These are phyloP conservation scores for Tamias sibiricus DNA, from an alignment of 2,113 vertebrate species.

Conservation along the genomic window DNA sequence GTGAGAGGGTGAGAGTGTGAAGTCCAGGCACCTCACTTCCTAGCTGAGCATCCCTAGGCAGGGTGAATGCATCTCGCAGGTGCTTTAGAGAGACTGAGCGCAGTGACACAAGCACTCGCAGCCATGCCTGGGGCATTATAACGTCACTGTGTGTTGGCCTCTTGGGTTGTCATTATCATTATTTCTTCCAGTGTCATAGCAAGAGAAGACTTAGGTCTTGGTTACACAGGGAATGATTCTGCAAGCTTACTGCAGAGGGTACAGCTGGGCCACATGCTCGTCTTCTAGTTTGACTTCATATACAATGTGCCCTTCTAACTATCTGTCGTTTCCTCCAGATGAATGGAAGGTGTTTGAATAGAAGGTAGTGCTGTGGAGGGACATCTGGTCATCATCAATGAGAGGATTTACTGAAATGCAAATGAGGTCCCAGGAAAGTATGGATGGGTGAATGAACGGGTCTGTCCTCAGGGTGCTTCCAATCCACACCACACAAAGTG, in stretches of 20 bases:
- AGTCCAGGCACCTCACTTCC: neutral
- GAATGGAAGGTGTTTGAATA: too few relatives aligned
- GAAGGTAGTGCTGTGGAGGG: neutral
- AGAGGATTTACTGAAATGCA: neutral
- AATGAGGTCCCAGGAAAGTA: neutral
- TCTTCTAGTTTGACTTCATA: neutral
- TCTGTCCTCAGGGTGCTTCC: neutral
- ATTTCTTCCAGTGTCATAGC: neutral
- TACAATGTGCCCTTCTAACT: rapidly evolving
- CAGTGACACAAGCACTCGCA: rapidly evolving
- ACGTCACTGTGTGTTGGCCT: rapidly evolving
- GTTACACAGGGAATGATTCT: rapidly evolving
- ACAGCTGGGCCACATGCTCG: neutral
- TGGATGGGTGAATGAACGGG: neutral
- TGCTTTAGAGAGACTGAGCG: rapidly evolving
- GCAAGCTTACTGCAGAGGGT: neutral
- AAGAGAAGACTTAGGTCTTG: neutral
- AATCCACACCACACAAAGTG: rapidly evolving
- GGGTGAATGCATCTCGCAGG: rapidly evolving
- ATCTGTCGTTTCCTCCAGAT: neutral
- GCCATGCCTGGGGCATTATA: too few relatives aligned
- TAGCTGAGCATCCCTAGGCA: too few relatives aligned
- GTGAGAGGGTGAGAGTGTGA: too few relatives aligned
- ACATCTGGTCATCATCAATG: too few relatives aligned
- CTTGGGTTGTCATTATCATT: rapidly evolving